Percentiles rank a stretch among this genome's conserved stretches.
phyloP scores from a whole-genome alignment of 1,140 invertebrate species.

The Holcopasites calliopsidis region DNA sequence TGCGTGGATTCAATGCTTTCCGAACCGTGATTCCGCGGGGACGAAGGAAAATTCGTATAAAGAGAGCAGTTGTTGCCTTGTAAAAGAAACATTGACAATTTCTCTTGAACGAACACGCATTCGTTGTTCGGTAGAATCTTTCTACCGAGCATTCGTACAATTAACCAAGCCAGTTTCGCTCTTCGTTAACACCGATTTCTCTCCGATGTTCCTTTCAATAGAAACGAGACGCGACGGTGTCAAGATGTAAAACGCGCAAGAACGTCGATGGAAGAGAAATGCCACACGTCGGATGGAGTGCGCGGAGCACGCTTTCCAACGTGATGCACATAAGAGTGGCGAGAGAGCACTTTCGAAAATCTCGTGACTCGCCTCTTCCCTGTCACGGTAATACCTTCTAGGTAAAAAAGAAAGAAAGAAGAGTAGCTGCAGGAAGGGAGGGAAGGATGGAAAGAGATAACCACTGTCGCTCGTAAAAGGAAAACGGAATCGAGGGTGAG shows the following conservation, averaged over 20 bases:
- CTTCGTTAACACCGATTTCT: constrained; percentile 1
- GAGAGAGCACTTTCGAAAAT: constrained; percentile 62
- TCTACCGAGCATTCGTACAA: no score
- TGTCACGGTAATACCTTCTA: constrained; percentile 40
- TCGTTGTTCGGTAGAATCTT: neutral
- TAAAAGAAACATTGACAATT: neutral
- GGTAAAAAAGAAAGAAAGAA: constrained; percentile 19
- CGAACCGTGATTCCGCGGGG: neutral
- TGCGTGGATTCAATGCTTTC: neutral
- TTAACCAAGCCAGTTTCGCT: neutral
- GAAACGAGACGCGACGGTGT: neutral
- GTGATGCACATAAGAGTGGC: constrained; percentile 1
- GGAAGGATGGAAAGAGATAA: constrained; percentile 15
- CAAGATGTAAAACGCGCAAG: neutral
- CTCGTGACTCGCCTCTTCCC: constrained; percentile 56
- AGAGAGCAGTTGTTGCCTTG: neutral
- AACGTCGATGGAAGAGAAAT: neutral
- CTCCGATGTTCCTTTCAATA: neutral
- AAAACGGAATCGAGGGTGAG: constrained; percentile 69
- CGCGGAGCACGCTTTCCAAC: neutral
- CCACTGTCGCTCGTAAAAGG: constrained; percentile 50
- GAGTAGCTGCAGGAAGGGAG: constrained; percentile 27
- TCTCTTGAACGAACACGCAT: neutral
- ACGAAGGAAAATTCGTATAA: neutral
- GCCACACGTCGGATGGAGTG: neutral